Evolutionary conservation across 1,140 invertebrate species (phyloP).

Genomic region (Pararge aegeria): DNA sequence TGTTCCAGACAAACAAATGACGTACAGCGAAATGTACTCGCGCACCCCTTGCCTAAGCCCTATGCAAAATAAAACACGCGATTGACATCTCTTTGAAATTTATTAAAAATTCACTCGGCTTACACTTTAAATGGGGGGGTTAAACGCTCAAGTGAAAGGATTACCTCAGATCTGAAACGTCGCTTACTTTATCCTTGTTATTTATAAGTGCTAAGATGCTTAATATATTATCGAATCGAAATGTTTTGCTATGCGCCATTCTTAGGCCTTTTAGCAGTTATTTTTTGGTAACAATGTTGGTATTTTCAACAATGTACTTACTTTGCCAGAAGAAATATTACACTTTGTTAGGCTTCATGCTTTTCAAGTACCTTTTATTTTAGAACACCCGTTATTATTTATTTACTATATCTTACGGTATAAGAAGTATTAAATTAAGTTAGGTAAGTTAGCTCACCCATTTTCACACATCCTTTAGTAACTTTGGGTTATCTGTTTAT

Average conservation of each 20-base stretch:
- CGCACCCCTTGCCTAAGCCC: conserved; percentile 68
- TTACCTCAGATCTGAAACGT: conserved; percentile 51
- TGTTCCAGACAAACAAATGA: conserved; percentile 72
- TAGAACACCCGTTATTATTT: too few species aligned
- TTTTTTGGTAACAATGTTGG: background rate
- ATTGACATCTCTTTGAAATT: conserved; percentile 79
- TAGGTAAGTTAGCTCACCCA: background rate
- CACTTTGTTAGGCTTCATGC: too few species aligned
- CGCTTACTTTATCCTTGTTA: conserved; percentile 28
- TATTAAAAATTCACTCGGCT: conserved; percentile 77
- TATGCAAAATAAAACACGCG: conserved; percentile 78
- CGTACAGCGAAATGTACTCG: conserved; percentile 79
- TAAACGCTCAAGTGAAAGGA: conserved; percentile 74
- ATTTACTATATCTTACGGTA: too few species aligned
- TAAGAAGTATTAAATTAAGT: too few species aligned
- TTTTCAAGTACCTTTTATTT: too few species aligned
- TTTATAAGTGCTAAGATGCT: conserved; percentile 28
- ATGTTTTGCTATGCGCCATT: conserved; percentile 4
- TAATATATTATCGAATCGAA: background rate
- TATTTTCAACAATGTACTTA: too few species aligned
- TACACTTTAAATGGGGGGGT: conserved; percentile 73
- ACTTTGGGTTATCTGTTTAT: conserved; percentile 72
- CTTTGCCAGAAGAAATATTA: too few species aligned
- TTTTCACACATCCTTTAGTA: background rate
- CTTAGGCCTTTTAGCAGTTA: background rate